Evolutionary conservation across 1,140 invertebrate species (phyloP), one percentile per base, ranked within the genome.

Genomic region (Augochlora pura): DNA sequence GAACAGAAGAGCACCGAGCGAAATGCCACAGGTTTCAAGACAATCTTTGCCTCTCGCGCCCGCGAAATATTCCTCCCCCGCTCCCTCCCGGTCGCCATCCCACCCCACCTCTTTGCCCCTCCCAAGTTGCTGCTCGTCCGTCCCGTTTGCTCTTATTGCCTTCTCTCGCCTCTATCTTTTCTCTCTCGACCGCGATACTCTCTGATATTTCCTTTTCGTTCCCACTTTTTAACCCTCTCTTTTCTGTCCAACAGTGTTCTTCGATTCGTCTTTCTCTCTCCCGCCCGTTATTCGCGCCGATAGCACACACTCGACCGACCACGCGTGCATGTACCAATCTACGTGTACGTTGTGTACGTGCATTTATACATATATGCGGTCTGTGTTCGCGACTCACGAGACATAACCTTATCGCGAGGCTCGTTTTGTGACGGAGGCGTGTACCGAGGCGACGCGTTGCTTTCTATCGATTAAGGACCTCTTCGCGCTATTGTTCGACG

Each of bases 1-100:
- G 77, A 80, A 80, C 60, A 67, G 74, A 77, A 85, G 83, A 80
- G 64, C 57, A 46, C 71, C 71, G 76, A 78, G 83, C 80, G 86
- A 85, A 88, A 88, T 88, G 86, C 87, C 84, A 88, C 87, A 88
- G 87, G 87, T 88, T 88, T 87, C 86, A 87, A 52, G 82, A 68
- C 76, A 86, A 84, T 86, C 82, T 86, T 83, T 72, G 75, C 79
- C 71, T 77, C 80, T 86, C 78, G 82, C 83, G 78, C 77, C 83
- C 82, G 78, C 84, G 62, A 76, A 86, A 76, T 72, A 65, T 57
- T 78, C 69, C 68, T 57, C 39, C 39, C 65, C 52, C 65, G 23
- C 63, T 38, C 66, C n/a, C 14, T 21, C 49, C 27, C n/a, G 4
- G 6, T 14, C 18, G 23, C 16, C n/a, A 23, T 76, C 65, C 7